Conservation (phyloP, 2,888 invertebrate genomes). For the Silvanus unidentatus region DNA sequence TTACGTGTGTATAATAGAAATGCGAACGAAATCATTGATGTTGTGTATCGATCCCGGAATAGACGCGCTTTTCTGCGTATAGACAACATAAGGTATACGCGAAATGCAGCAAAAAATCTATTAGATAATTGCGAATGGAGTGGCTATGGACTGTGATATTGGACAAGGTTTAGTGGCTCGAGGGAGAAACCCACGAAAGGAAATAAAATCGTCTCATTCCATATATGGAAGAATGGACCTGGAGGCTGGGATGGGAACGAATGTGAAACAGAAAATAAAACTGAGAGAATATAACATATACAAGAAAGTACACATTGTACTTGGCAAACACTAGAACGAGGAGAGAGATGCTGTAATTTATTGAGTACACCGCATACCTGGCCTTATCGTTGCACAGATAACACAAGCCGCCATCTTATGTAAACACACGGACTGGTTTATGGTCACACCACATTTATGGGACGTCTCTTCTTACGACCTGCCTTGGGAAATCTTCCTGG, state of each 20-base stretch:
- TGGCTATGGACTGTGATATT: too few relatives aligned
- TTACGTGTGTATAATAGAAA: slow-evolving; percentile 28
- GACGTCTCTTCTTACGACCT: slow-evolving; percentile 31
- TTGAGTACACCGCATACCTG: slow-evolving; percentile 40
- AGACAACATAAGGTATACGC: too few relatives aligned
- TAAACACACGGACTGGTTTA: slow-evolving; percentile 41
- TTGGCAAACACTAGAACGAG: slow-evolving; percentile 32
- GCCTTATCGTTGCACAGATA: slow-evolving; percentile 42
- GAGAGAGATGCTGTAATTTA: slow-evolving; percentile 39
- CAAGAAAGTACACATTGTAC: too few relatives aligned
- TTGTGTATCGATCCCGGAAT: too few relatives aligned
- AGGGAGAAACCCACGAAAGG: too few relatives aligned
- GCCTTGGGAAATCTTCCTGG: slow-evolving; percentile 35
- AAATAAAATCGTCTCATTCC: too few relatives aligned
- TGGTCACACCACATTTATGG: slow-evolving; percentile 33
- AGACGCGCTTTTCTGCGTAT: too few relatives aligned
- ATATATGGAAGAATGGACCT: background rate
- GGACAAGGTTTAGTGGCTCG: too few relatives aligned
- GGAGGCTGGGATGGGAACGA: background rate
- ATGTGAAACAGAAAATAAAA: background rate
- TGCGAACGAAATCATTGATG: slow-evolving; percentile 19
- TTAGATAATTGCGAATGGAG: too few relatives aligned
- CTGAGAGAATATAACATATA: background rate
- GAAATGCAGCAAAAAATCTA: too few relatives aligned
- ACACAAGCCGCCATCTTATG: slow-evolving; percentile 42